Evolutionary conservation across 1,140 invertebrate species (phyloP).

Genomic region (Ericerus pela): DNA sequence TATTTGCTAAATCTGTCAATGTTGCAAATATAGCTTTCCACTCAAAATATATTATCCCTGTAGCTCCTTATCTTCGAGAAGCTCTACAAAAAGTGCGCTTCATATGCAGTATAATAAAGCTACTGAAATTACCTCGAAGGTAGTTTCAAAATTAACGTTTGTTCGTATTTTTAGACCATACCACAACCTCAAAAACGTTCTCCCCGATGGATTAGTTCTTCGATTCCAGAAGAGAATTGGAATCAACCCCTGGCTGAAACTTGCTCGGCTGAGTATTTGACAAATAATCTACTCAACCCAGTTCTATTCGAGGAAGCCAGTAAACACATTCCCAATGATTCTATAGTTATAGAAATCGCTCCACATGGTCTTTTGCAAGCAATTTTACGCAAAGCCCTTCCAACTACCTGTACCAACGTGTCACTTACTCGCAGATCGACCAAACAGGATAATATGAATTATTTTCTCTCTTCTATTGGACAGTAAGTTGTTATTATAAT

Average conservation of each 20-base stretch:
- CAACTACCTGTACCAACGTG: slow-evolving; percentile 45
- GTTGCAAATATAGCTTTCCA: slow-evolving; percentile 59
- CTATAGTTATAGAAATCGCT: slow-evolving; percentile 46
- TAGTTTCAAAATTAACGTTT: neutral
- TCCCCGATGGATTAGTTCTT: slow-evolving; percentile 72
- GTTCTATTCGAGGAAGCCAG: slow-evolving; percentile 24
- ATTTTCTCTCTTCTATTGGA: slow-evolving; percentile 57
- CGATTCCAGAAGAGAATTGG: slow-evolving; percentile 61
- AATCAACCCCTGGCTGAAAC: slow-evolving; percentile 42
- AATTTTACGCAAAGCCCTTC: slow-evolving; percentile 43
- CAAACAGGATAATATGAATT: slow-evolving; percentile 48
- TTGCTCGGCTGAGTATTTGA: slow-evolving; percentile 80
- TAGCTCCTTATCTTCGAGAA: slow-evolving; percentile 53
- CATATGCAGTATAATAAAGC: neutral
- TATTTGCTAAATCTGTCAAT: slow-evolving; percentile 60
- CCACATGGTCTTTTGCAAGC: slow-evolving; percentile 62
- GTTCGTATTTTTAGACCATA: slow-evolving; percentile 36
- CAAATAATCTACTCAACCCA: slow-evolving; percentile 52
- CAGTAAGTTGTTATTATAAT: too few species aligned
- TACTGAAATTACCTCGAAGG: neutral
- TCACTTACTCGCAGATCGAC: slow-evolving; percentile 61
- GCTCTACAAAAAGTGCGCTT: slow-evolving; percentile 29
- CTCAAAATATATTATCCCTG: slow-evolving; percentile 54
- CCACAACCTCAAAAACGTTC: slow-evolving; percentile 51
- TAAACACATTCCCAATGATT: slow-evolving; percentile 20